Evolutionary conservation across 1,140 invertebrate species (phyloP).

Genomic region (Cheumatopsyche charites): DNA sequence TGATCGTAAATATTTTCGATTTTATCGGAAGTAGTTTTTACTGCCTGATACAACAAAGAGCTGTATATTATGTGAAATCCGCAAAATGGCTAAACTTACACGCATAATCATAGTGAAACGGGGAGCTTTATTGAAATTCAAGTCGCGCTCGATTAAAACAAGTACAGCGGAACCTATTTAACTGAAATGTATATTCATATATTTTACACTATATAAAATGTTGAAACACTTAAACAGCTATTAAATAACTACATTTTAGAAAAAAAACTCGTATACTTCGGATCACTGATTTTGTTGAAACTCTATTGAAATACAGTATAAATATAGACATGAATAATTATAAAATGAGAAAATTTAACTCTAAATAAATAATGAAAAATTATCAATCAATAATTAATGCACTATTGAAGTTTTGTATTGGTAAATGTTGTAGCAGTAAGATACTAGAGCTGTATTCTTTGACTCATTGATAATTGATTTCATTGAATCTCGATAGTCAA

Average conservation of each 20-base stretch:
- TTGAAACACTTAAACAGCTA: neutral
- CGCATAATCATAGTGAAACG: neutral
- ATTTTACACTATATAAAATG: neutral
- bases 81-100: neutral
- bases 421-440: too few relatives aligned
- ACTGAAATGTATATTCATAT: neutral
- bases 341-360: too few relatives aligned
- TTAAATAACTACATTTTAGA: slow-evolving; percentile 1
- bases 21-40: neutral
- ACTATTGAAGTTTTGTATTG: too few relatives aligned
- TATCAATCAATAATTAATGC: too few relatives aligned
- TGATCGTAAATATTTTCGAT: neutral
- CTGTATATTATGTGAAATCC: slow-evolving; percentile 13
- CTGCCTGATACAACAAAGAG: neutral
- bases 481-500: too few relatives aligned
- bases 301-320: neutral
- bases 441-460: too few relatives aligned
- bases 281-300: too few relatives aligned
- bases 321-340: neutral
- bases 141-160: slow-evolving; percentile 6
- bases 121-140: slow-evolving; percentile 18
- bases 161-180: neutral
- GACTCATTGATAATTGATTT: too few relatives aligned
- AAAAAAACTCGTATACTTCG: too few relatives aligned
- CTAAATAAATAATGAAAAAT: too few relatives aligned